These are phyloP conservation scores for Poicephalus gulielmi DNA, from an alignment of 2,113 vertebrate species.

Conservation along the genomic window DNA sequence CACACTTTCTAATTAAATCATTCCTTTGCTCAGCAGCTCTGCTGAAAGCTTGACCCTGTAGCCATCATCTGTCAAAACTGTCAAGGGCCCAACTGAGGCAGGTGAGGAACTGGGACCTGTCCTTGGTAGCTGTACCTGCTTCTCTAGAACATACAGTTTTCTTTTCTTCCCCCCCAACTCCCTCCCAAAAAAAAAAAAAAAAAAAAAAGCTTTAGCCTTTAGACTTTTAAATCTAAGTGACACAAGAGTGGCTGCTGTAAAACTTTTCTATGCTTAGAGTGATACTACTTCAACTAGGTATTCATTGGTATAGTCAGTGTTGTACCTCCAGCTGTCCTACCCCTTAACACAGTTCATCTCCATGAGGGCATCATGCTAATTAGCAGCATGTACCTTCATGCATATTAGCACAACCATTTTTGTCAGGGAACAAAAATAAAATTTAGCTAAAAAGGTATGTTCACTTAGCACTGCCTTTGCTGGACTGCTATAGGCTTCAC, in stretches of 20 bases:
- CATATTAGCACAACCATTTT: background rate
- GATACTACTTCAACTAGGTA: background rate
- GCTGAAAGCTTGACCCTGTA: background rate
- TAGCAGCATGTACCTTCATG: background rate
- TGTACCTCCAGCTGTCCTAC: background rate
- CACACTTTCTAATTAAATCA: constrained; percentile 17
- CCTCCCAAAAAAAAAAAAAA: background rate
- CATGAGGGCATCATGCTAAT: fast-evolving
- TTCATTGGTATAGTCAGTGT: background rate
- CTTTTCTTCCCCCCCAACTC: too few relatives aligned
- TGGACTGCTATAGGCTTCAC: background rate
- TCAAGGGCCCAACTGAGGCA: background rate
- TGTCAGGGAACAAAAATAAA: background rate
- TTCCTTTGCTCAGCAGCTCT: background rate
- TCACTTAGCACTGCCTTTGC: background rate
- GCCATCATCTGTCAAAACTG: background rate
- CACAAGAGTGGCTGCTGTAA: background rate
- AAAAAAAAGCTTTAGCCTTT: background rate
- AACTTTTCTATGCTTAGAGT: background rate
- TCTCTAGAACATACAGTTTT: background rate
- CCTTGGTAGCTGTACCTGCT: background rate
- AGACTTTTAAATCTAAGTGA: background rate
- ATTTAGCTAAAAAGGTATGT: background rate
- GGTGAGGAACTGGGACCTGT: background rate
- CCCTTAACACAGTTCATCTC: background rate